Percentiles rank a stretch among this genome's conserved stretches.
phyloP scores from a whole-genome alignment of 2,113 vertebrate species.

The Platysternon megacephalum region DNA sequence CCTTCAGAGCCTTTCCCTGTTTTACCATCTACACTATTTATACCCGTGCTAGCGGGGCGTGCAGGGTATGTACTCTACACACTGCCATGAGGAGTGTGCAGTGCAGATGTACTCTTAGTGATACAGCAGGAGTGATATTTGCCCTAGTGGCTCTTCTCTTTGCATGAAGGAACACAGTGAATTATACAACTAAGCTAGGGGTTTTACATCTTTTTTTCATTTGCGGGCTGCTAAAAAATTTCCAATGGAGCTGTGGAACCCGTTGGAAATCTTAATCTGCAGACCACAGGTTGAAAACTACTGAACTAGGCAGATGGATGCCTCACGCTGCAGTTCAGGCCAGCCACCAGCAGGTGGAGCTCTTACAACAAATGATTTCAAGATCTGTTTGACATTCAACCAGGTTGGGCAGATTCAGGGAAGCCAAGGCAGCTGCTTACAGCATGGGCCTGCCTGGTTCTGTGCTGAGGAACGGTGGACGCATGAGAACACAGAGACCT shows the following conservation, averaged over 20 bases:
- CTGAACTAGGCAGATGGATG: background rate
- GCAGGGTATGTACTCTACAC: background rate
- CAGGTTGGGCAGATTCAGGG: background rate
- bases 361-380: rapidly evolving
- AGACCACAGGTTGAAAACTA: no score
- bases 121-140: background rate
- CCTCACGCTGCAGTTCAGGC: rapidly evolving
- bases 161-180: background rate
- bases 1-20: background rate
- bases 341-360: slow-evolving; percentile 19
- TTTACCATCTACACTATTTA: background rate
- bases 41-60: background rate
- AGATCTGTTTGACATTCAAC: rapidly evolving
- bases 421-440: background rate
- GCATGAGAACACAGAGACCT: background rate
- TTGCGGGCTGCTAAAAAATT: no score
- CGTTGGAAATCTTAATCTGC: no score
- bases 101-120: background rate
- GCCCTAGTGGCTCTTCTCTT: background rate
- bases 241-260: no score
- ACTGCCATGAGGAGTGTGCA: background rate
- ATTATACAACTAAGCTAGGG: background rate
- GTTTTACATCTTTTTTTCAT: background rate
- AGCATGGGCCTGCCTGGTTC: background rate
- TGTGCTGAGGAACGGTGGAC: background rate